phyloP scores from a whole-genome alignment of 2,113 vertebrate species.

The Sapayoa aenigma region DNA sequence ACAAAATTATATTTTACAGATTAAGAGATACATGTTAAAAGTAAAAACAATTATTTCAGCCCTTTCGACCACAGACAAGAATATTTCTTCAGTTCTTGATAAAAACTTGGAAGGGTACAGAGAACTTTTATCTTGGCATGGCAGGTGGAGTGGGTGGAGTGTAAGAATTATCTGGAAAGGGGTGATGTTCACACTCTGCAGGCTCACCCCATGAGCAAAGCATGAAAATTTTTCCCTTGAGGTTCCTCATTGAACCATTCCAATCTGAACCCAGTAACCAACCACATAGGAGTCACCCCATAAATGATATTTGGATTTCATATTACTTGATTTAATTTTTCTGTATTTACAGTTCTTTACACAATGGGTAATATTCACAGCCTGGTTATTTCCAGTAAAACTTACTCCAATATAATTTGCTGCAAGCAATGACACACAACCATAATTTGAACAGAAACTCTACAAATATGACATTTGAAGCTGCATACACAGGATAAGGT shows the following conservation, averaged over 20 bases:
- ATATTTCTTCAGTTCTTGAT: neutral
- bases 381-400: conserved; percentile 59
- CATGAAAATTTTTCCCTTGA: neutral
- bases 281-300: neutral
- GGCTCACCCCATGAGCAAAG: neutral
- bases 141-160: neutral
- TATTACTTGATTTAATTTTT: conserved; percentile 51
- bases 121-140: neutral
- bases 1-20: neutral
- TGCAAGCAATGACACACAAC: neutral
- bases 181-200: neutral
- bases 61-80: neutral
- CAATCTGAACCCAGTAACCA: neutral
- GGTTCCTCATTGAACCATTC: neutral
- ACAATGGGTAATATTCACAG: conserved; percentile 38
- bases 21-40: neutral
- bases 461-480: neutral
- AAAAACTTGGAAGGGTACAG: neutral
- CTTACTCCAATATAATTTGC: conserved; percentile 58
- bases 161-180: neutral
- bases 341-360: conserved; percentile 46
- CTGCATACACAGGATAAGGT: neutral
- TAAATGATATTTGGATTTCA: conserved; percentile 48
- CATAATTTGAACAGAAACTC: neutral
- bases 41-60: neutral